These are phyloP conservation scores for Trissolcus basalis DNA, from an alignment of 1,140 invertebrate species.

Conservation along the genomic window DNA sequence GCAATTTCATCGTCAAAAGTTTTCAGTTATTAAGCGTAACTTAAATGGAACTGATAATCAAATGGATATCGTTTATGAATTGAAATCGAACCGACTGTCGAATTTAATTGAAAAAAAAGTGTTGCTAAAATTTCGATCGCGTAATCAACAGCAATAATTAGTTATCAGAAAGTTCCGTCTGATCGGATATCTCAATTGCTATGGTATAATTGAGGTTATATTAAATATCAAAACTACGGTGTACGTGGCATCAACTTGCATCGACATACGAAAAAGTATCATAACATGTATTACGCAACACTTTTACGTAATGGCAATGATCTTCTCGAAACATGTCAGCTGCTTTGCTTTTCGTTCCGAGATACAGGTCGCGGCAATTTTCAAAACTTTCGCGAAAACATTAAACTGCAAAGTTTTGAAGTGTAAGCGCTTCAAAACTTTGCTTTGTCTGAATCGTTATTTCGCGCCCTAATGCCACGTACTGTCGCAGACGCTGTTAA, in stretches of 20 bases:
- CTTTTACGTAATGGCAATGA: constrained; percentile 55
- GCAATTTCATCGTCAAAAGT: no score
- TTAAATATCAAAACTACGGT: constrained; percentile 7
- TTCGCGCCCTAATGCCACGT: constrained; percentile 38
- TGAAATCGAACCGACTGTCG: no score
- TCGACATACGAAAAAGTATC: constrained; percentile 32
- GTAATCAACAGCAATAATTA: not conserved
- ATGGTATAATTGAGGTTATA: constrained; percentile 5
- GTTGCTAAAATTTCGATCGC: no score
- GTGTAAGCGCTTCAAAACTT: constrained; percentile 52
- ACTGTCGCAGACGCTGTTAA: constrained; percentile 25
- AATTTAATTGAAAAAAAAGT: no score
- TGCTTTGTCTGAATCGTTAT: constrained; percentile 52
- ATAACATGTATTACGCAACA: constrained; percentile 49
- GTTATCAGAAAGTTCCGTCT: not conserved
- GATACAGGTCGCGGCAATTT: constrained; percentile 54
- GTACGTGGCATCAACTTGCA: constrained; percentile 23
- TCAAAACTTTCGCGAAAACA: constrained; percentile 51
- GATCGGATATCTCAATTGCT: no score
- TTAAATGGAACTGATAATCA: no score
- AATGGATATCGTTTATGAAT: no score
- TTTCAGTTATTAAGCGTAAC: no score
- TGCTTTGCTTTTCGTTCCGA: constrained; percentile 43
- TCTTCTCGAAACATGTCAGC: constrained; percentile 53
- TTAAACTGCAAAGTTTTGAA: constrained; percentile 56